Evolutionary conservation across 1,140 invertebrate genomes (phyloP), one percentile per base, ranked within the genome.

Genomic region (Aphelinus atriplicis): DNA sequence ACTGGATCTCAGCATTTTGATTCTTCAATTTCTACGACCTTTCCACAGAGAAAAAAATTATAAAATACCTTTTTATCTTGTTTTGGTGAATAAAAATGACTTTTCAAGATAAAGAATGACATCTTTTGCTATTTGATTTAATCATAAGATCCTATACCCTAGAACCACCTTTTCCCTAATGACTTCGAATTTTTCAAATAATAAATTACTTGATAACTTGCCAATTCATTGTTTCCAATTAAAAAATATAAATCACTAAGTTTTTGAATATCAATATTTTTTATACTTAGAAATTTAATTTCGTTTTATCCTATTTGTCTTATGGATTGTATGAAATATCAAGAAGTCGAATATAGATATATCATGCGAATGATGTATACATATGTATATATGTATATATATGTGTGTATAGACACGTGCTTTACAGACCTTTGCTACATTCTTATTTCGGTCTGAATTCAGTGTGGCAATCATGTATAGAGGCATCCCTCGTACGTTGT

Each of bases 41-140:
- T 53, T 51, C 50, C 61, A 67, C 51, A 63, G 62, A 76, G 53
- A 64, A 60, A 75, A 72, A 53, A 79, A 83, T 82, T 81, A 73
- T 80, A 82, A 70, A 79, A 76, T 62, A 68, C 68, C 58, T 26
- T 26, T 26, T 26, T 58, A 46, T 80, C 69, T 79, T 80, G 75
- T 77, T 78, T 69, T 62, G 65, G 80, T 80, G 64, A 83, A 84
- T 81, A 84, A 75, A 69, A 70, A 51, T 50, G 7, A 76, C 53
- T 73, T 50, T 77, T 77, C 65, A 75, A 79, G 70, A 73, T 76
- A 77, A 26, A 26, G 26, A 26, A 26, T 26, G 26, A 26, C 26
- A 26, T 26, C 26, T 26, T 26, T 26, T 26, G 26, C 26, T 26
- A 26, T 26, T 26, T 26, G 26, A 26, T 26, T 26, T 26, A 26